Evolutionary conservation across 2,113 vertebrate genomes (phyloP).

Genomic region (Siphamia tubifer): DNA sequence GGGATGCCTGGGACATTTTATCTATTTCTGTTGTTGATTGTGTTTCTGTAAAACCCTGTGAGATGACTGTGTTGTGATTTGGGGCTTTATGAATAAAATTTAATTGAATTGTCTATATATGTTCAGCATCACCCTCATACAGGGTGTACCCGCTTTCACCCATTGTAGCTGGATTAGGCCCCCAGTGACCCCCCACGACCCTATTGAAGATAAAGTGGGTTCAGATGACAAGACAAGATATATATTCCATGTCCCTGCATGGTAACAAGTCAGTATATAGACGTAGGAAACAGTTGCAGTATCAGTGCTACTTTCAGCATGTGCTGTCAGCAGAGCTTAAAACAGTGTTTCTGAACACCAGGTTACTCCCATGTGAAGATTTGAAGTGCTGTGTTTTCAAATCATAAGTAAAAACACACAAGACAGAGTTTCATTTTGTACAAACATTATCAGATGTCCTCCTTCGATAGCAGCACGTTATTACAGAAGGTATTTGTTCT

Average conservation of each 20-base stretch:
- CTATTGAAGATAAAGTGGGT: too few relatives aligned
- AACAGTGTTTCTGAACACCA: conserved; percentile 26
- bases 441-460: not conserved
- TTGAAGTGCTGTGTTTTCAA: not conserved
- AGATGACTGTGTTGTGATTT: too few relatives aligned
- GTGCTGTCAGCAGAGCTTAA: not conserved
- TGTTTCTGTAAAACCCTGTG: too few relatives aligned
- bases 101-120: too few relatives aligned
- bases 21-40: too few relatives aligned
- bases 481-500: not conserved
- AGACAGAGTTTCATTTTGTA: not conserved
- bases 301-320: conserved; percentile 23
- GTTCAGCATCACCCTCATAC: too few relatives aligned
- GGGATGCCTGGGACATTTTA: too few relatives aligned
- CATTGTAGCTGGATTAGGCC: too few relatives aligned
- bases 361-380: not conserved
- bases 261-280: not conserved
- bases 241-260: not conserved
- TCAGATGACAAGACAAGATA: too few relatives aligned
- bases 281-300: conserved; percentile 9
- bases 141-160: too few relatives aligned
- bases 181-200: too few relatives aligned
- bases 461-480: not conserved
- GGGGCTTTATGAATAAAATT: too few relatives aligned
- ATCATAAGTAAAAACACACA: not conserved